A percentile compares a stretch with the other conserved stretches of the same genome.
These are phyloP conservation scores for Piaya cayana DNA, from an alignment of 2,113 vertebrate genomes.

Conservation along the genomic window DNA sequence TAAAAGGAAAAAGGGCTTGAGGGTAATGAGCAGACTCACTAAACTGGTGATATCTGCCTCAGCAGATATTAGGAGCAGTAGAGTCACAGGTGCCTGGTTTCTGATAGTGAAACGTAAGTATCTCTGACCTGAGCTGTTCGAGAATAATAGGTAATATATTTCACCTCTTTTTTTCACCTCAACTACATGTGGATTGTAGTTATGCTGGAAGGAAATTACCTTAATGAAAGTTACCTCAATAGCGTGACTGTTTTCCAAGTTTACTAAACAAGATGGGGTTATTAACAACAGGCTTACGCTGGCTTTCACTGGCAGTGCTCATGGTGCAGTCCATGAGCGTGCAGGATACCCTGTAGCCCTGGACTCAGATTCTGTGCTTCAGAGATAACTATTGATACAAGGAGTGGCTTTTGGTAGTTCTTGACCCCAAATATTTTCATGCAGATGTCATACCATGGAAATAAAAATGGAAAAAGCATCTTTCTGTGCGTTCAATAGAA, in stretches of 20 bases:
- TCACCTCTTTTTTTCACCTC: neutral
- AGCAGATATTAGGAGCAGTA: neutral
- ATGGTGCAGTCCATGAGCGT: fast-evolving
- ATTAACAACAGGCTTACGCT: neutral
- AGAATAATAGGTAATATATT: neutral
- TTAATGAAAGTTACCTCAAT: neutral
- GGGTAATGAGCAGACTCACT: neutral
- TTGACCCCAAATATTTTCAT: neutral
- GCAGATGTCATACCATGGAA: neutral
- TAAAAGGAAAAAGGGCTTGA: neutral
- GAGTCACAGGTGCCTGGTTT: neutral
- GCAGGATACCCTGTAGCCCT: neutral
- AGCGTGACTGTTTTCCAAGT: neutral
- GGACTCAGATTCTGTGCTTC: fast-evolving
- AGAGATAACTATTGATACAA: neutral
- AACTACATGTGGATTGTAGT: neutral
- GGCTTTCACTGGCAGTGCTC: fast-evolving
- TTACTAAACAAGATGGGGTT: neutral
- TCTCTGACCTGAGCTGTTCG: neutral
- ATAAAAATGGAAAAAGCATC: neutral
- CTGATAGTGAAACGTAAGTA: neutral
- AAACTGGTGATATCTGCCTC: neutral
- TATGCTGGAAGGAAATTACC: neutral
- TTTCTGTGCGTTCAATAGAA: neutral
- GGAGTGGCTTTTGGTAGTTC: neutral